Base-by-base conservation (phyloP, 1,140 invertebrate genomes). In the Heliconius congener region DNA sequence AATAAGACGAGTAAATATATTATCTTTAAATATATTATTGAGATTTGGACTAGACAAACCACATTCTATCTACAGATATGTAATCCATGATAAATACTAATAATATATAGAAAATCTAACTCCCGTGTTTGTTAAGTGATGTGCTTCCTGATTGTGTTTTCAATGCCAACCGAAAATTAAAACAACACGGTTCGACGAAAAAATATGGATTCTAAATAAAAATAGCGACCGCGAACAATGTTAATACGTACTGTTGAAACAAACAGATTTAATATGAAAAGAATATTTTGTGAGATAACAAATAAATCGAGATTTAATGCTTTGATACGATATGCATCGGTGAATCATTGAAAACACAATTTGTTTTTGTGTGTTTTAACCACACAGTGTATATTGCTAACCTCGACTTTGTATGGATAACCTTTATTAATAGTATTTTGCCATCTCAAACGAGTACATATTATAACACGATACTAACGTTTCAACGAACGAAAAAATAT, bases 21-120 rank as follows among this genome's bases (percentile, higher is more conserved):
- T 88, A 91, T 92, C 88, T 81, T 90, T 90, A 86, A 87, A 90
- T 89, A 89, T 87, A 89, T 91, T 88, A 91, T 90, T 89, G 90
- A 93, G 91, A 92, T 93, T 93, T 93, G 92, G 91, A 93, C 93
- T 94, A 94, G 91, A 92, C 90, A 91, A 94, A 94, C 90, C 92
- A 94, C 93, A 90, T 93, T 91, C 92, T 94, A 94, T 93, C 93
- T 94, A 94, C 90, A 94, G 93, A 94, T 94, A 94, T 94, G 93
- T 94, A 91, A 93, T 93, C 92, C 90, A 94, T 93, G 92, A 94
- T 94, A 93, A 94, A 92, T 90, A 86, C 89, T 93, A 93, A 92
- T 93, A 93, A 92, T 90, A 93, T 91, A 89, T 91, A 93, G 87
- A 92, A 93, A 93, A 90, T 93, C 90, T 93, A 92, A 90, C 78